Base-by-base conservation (phyloP, 2,113 vertebrate species). In the Gnathonemus longibarbis region DNA sequence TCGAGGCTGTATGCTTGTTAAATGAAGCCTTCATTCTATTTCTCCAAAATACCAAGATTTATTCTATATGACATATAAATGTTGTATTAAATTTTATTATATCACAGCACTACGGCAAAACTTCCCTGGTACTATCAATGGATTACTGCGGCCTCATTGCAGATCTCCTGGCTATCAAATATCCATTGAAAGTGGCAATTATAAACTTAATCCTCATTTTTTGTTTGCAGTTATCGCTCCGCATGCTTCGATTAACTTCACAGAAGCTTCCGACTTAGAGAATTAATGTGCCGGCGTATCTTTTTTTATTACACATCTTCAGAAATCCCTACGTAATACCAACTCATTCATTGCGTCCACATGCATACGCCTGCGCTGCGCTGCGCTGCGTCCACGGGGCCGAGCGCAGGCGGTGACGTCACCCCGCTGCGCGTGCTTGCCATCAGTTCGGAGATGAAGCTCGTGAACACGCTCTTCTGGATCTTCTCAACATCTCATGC, bases 361-460 rank as follows among this genome's bases (percentile, higher is more conserved):
- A 13, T 31, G n/a, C 62, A 70, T 27, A 27, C 62, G 62, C 62
- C n/a, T 70, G 62, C 62, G 24, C 58, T 70, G n/a, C 27, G 8
- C 58, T 3, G 58, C 58, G 62, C 62, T 27, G n/a, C 62, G 74
- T 42, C 74, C 15, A 9, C 49, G 50, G 11, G 27, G 15, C n/a
- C 85, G n/a, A 39, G 48, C 85, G 27, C 85, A 19, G 27, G 48
- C 50, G n/a, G 50, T 87, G 49, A 87, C 85, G 85, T 87, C 85
- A 87, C n/a, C 15, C n/a, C 19, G 13, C 85, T 35, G 27, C 85
- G 85, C 48, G 31, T 35, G 49, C 50, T 27, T 56, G 27, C 50
- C 15, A 19, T 53, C n/a, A 56, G 24, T 13, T 53, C 19, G 5
- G 27, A 35, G 27, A 87, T 87, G 85, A 53, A 9, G 85, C 85